These are phyloP conservation scores for Thalassophryne amazonica DNA, from an alignment of 2,797 vertebrate genomes.

Conservation along the genomic window DNA sequence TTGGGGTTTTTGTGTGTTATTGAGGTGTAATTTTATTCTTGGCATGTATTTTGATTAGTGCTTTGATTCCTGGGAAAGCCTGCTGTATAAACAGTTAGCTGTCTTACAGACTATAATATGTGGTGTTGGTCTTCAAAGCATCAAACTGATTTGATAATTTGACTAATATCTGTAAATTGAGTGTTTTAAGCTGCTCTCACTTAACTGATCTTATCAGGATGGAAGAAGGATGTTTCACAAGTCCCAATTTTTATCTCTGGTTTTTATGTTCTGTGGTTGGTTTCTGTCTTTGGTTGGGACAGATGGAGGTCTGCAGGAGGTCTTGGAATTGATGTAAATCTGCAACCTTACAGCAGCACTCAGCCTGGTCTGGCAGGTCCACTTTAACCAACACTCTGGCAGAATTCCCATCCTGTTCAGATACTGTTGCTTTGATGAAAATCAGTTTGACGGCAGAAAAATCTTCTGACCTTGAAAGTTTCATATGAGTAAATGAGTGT, in stretches of 20 bases:
- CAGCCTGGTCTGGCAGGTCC: slow-evolving; percentile 11
- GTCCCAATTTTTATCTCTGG: background rate
- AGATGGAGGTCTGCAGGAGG: slow-evolving; percentile 48
- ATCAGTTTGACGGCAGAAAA: slow-evolving; percentile 9
- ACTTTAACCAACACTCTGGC: slow-evolving; percentile 5
- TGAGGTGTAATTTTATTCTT: too few relatives aligned
- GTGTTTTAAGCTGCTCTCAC: background rate
- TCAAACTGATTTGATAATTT: too few relatives aligned
- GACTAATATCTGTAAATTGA: too few relatives aligned
- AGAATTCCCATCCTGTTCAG: background rate
- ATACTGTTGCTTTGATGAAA: background rate
- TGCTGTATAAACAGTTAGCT: too few relatives aligned
- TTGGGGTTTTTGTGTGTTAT: too few relatives aligned
- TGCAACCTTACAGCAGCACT: slow-evolving; percentile 2
- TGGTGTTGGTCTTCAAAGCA: too few relatives aligned
- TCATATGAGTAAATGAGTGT: too few relatives aligned
- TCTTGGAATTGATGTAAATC: slow-evolving; percentile 28
- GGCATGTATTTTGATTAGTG: too few relatives aligned
- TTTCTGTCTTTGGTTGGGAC: slow-evolving; percentile 19
- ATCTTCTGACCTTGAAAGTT: too few relatives aligned
- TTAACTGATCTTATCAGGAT: background rate
- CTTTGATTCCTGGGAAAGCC: too few relatives aligned
- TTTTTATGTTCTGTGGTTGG: too few relatives aligned
- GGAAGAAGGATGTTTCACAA: background rate
- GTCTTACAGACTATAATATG: too few relatives aligned